Conservation (phyloP, 2,797 vertebrate genomes). For the Silurus aristotelis region DNA sequence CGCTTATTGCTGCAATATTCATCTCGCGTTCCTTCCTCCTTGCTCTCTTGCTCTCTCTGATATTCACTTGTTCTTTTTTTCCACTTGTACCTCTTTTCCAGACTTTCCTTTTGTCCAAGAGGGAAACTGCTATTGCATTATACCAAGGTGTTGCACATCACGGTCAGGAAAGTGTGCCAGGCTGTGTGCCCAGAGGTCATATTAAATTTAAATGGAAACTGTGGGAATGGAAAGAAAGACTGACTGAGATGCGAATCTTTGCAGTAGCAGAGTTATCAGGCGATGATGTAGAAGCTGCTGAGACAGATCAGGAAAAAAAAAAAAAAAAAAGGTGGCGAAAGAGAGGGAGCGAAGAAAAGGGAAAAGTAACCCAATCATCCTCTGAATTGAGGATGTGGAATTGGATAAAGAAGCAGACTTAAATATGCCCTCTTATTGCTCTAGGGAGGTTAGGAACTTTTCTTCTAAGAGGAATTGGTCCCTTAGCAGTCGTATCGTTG, state of each 20-base stretch:
- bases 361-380: conserved; percentile 26
- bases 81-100: not conserved
- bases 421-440: conserved; percentile 44
- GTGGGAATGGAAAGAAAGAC: conserved; percentile 24
- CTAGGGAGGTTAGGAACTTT: conserved; percentile 10
- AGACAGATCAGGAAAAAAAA: conserved; percentile 27
- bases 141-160: conserved; percentile 46
- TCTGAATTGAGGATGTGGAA: conserved; percentile 54
- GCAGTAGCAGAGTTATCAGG: conserved; percentile 29
- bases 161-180: conserved; percentile 45
- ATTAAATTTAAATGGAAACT: conserved; percentile 37
- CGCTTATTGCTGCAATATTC: conserved; percentile 29
- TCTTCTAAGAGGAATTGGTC: conserved; percentile 40
- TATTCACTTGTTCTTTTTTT: not conserved
- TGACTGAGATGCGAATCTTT: conserved; percentile 26
- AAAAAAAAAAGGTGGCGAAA: conserved; percentile 31
- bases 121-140: conserved; percentile 41
- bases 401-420: conserved; percentile 51
- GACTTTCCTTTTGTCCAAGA: conserved; percentile 15
- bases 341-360: not conserved
- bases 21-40: conserved; percentile 13
- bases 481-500: conserved; percentile 27
- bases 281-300: conserved; percentile 48
- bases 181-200: conserved; percentile 36
- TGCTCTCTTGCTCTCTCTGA: not conserved